Base-by-base conservation (phyloP, 2,113 vertebrate species). In the Lutjanus erythropterus region DNA sequence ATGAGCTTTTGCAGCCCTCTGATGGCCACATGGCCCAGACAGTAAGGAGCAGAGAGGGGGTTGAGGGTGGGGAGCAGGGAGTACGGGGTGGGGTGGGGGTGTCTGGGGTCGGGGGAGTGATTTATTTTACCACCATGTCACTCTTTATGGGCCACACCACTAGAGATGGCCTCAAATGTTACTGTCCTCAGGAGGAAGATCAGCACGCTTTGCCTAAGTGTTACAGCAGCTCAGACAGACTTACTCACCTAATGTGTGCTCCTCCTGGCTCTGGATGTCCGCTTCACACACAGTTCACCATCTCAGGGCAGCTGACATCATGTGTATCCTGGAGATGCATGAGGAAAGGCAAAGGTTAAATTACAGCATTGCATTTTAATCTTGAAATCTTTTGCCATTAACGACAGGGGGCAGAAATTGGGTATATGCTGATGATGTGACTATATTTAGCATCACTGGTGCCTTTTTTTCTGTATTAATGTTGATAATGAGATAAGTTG, bases 181-280 rank as follows among this genome's bases (percentile, higher is more conserved):
- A 95, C 84, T 73, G 88, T 91, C 89, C 94, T 94, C 94, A 66
- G 58, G 93, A 94, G 93, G 81, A 90, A 84, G 86, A 92, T 93
- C 89, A 89, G 84, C 67, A 5, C 65, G 66, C 76, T 91, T 88
- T 94, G 84, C 78, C 49, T 90, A 94, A 93, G 91, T 85, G 84
- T 89, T 87, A 77, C 72, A 81, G 81, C 87, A 75, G 83, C 81
- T 66, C 62, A 76, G 80, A 60, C 66, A 67, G 61, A 83, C 66
- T 42, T 69, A 64, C 55, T 62, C 64, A 70, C 53, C 59, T 58
- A 47, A 73, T 77, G 60, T 46, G 44, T 0, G 31, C 39, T 52
- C 61, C 31, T 50, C 42, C 16, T 41, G 46, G 52, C 39, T 86
- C 42, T 73, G 31, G 39, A 6, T 75, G 71, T 88, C 76, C 60